A percentile compares a stretch with the other conserved stretches of the same genome.
phyloP scores from a whole-genome alignment of 2,797 vertebrate species.

The Sebastes alutus region DNA sequence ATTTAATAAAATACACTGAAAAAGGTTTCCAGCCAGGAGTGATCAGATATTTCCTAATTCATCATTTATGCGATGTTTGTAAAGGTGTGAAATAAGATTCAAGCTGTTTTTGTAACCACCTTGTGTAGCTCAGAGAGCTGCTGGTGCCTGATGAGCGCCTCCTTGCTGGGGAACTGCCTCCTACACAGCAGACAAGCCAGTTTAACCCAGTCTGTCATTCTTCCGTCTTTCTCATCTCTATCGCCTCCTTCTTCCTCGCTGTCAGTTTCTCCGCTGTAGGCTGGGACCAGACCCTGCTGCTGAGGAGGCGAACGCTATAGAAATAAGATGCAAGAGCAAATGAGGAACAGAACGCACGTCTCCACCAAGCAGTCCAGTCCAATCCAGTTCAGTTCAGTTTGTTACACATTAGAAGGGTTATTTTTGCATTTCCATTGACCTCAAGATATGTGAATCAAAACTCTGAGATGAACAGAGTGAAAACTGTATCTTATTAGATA shows the following conservation, averaged over 20 bases:
- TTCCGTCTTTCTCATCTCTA: constrained; percentile 84
- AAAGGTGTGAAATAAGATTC: not conserved
- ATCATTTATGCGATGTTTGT: not conserved
- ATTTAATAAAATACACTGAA: not conserved
- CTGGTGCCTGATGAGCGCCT: constrained; percentile 91
- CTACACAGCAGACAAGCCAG: constrained; percentile 92
- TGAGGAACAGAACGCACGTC: not conserved
- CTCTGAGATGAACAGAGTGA: too few relatives aligned
- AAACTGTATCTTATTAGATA: too few relatives aligned
- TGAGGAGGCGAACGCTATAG: constrained; percentile 72
- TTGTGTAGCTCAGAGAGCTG: constrained; percentile 91
- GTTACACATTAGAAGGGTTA: not conserved
- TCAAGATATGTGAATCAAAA: too few relatives aligned
- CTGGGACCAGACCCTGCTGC: constrained; percentile 85
- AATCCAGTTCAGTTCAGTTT: not conserved
- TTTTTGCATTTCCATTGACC: not conserved
- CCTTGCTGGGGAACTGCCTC: constrained; percentile 93
- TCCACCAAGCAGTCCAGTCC: not conserved
- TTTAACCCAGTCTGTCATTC: constrained; percentile 92
- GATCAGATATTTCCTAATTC: not conserved
- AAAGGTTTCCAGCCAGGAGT: not conserved
- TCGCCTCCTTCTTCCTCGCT: constrained; percentile 89
- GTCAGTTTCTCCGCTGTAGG: constrained; percentile 90
- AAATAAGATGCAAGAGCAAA: not conserved
- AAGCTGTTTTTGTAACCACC: constrained; percentile 54